Conservation (phyloP, 2,797 vertebrate genomes). For the Coregonus ussuriensis region DNA sequence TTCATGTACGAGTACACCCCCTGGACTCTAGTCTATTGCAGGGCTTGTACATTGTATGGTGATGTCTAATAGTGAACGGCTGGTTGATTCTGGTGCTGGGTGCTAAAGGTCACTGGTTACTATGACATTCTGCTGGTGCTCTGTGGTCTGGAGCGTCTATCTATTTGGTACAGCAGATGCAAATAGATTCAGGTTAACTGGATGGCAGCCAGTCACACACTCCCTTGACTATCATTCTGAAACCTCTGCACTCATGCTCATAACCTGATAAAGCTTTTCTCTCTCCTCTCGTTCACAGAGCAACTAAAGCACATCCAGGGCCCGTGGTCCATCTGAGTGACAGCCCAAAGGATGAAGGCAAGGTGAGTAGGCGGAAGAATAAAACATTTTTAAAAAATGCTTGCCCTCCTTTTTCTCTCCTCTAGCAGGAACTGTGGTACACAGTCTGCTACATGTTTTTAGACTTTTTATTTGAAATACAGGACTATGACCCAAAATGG, state of each 20-base stretch:
- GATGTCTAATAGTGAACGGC: not conserved
- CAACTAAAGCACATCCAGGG: constrained; percentile 96
- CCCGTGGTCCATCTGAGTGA: constrained; percentile 98
- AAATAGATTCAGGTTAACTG: not conserved
- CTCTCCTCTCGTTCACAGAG: constrained; percentile 74
- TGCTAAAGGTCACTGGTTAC: not conserved
- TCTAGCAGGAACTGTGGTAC: not conserved
- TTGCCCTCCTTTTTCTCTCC: not conserved
- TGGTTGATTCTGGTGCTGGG: not conserved
- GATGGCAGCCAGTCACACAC: not conserved
- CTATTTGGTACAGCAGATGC: not conserved
- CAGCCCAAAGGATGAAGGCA: constrained; percentile 97
- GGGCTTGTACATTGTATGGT: not conserved
- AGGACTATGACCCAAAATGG: not conserved
- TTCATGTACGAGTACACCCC: too few species aligned
- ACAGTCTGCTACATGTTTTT: not conserved
- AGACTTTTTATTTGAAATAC: not conserved
- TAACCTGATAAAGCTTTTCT: constrained; percentile 19
- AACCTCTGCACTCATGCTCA: not conserved
- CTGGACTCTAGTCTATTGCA: not conserved
- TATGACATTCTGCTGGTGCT: not conserved
- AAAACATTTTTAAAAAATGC: too few species aligned
- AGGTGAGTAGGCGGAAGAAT: constrained; percentile 80
- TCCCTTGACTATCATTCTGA: not conserved
- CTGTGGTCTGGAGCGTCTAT: not conserved